phyloP scores from a whole-genome alignment of 2,888 invertebrate species.

The Ceratothoa steindachneri region DNA sequence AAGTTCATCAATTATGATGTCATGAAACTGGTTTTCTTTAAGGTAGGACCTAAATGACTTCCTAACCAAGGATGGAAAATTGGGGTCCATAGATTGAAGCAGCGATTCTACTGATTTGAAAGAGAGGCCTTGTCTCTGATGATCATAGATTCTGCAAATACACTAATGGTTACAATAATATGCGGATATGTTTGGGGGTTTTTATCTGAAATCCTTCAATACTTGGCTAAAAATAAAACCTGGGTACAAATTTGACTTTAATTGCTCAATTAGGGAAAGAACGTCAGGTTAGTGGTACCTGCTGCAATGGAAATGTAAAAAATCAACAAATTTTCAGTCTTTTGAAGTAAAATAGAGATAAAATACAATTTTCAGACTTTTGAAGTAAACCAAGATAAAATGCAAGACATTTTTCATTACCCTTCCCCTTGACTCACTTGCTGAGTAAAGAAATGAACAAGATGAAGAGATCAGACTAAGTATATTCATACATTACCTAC shows the following conservation, averaged over 20 bases:
- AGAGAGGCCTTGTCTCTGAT: slow-evolving; percentile 57
- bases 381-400: no score
- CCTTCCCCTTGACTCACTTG: no score
- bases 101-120: slow-evolving; percentile 58
- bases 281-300: not conserved
- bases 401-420: no score
- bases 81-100: slow-evolving; percentile 57
- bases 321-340: no score
- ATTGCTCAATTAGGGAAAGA: not conserved
- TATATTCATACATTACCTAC: no score
- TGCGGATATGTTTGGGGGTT: not conserved
- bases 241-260: not conserved
- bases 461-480: no score
- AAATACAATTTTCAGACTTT: no score
- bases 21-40: slow-evolving; percentile 54
- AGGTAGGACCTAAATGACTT: slow-evolving; percentile 54
- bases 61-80: slow-evolving; percentile 56
- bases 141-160: slow-evolving; percentile 59
- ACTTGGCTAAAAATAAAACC: not conserved
- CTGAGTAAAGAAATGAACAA: no score
- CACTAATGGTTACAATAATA: not conserved
- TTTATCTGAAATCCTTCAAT: not conserved
- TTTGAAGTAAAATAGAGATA: no score
- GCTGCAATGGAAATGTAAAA: no score
- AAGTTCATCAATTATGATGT: slow-evolving; percentile 59